These are phyloP conservation scores for Aphidius gifuensis DNA, from an alignment of 1,140 invertebrate genomes.

Conservation along the genomic window DNA sequence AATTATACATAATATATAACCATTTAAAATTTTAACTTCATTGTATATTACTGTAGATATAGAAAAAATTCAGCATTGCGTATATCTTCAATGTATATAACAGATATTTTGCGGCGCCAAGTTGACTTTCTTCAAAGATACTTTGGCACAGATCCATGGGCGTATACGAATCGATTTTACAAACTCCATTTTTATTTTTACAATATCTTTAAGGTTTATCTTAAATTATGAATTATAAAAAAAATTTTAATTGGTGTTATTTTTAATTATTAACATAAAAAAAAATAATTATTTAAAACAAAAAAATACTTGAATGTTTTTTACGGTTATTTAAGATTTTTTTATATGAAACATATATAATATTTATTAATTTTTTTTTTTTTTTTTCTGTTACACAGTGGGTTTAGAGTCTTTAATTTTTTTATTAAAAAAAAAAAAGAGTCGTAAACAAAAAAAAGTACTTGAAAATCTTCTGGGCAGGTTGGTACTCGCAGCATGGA, in stretches of 20 bases:
- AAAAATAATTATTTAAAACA: too few species aligned
- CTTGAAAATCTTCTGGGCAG: not conserved
- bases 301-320: too few species aligned
- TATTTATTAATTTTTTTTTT: not conserved
- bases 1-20: too few species aligned
- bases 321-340: too few species aligned
- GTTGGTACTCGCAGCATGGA: not conserved
- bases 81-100: not conserved
- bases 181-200: not conserved
- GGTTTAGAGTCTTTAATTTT: not conserved
- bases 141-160: conserved; percentile 6
- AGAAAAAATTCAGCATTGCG: not conserved
- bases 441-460: not conserved
- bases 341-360: too few species aligned
- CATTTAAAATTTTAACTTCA: too few species aligned
- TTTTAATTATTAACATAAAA: too few species aligned
- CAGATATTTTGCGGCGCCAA: not conserved
- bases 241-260: not conserved
- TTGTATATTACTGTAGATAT: too few species aligned
- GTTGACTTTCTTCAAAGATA: not conserved
- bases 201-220: not conserved
- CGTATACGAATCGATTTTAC: not conserved
- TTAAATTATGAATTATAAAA: not conserved
- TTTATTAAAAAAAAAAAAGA: not conserved
- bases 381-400: not conserved